Evolutionary conservation across 2,888 invertebrate species (phyloP), one percentile per base, ranked within the genome.

Genomic region (Protophormia terraenovae): DNA sequence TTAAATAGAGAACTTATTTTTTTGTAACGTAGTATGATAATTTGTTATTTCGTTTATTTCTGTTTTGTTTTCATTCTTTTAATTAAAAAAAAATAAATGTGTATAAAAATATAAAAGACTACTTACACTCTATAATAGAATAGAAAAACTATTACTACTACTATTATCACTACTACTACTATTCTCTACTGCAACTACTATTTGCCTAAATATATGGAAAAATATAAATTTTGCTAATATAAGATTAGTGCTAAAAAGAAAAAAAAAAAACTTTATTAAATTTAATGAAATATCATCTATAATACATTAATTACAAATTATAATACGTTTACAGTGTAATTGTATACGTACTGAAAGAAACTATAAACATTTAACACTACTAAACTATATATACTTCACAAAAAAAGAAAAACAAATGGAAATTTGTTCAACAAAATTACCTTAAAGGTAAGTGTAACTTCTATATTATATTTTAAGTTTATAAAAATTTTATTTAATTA

Each of bases 121-220:
- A 79, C 45, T 71, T 50, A 71, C 53, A 71, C 16, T 58, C 38
- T 64, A 53, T 38, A 60, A 45, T 58, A 69, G 47, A 50, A 60
- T 69, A 58, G 1, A 55, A 80, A 58, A 67, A 77, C 60, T 66
- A 79, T 29, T 83, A 79, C 62, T 76, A 81, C 55, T 83, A 83
- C 72, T 71, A 83, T 58, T 64, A 78, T 35, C 12, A 85, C 85
- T 79, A 82, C 73, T 83, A 75, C 62, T 78, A 71, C 62, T 86
- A 84, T 76, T 73, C 60, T 71, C 66, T 73, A 81, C 79, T 73
- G 79, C 79, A 80, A 86, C 73, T 67, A 79, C 80, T 79, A 79
- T 81, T 72, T 75, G 82, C 83, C 76, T 83, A 83, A 82, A 77
- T 14, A 62, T 62, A 45, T 80, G 55, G 41, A 73, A 78, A 77